These are phyloP conservation scores for Porites australiensis DNA, from an alignment of 64 coral and sea anemone species.

Conservation along the genomic window DNA sequence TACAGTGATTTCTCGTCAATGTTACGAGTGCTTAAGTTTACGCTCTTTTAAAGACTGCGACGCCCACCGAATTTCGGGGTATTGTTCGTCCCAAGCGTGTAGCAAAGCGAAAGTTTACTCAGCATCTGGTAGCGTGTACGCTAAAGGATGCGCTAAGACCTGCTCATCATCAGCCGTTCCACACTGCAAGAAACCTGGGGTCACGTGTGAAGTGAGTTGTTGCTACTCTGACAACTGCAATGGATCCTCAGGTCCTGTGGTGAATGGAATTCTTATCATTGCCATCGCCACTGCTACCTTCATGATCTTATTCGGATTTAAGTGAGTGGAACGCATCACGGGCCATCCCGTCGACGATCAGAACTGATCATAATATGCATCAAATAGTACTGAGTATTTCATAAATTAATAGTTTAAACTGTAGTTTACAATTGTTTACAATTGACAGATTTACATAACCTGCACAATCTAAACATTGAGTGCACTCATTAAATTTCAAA, in stretches of 20 bases:
- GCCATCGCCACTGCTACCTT: not conserved
- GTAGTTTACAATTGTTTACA: too few species aligned
- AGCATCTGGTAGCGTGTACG: too few species aligned
- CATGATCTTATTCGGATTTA: not conserved
- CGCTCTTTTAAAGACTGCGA: not conserved
- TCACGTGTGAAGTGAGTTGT: not conserved
- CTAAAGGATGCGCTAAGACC: not conserved
- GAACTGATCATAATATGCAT: too few species aligned
- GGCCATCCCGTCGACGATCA: too few species aligned
- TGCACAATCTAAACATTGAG: too few species aligned
- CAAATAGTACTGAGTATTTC: too few species aligned
- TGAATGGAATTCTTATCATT: not conserved
- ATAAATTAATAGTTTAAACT: too few species aligned
- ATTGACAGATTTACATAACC: too few species aligned
- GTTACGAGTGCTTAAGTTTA: not conserved
- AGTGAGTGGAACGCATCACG: too few species aligned
- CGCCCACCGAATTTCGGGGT: not conserved
- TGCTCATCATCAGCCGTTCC: not conserved
- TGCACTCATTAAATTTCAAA: too few species aligned
- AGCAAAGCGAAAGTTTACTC: too few species aligned
- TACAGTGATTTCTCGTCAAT: constrained; percentile 14
- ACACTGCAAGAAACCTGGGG: not conserved
- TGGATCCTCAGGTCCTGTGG: not conserved
- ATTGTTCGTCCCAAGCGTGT: too few species aligned
- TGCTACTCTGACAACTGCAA: not conserved